Conservation (phyloP, 2,113 vertebrate species). For the Ramphastos sulfuratus region DNA sequence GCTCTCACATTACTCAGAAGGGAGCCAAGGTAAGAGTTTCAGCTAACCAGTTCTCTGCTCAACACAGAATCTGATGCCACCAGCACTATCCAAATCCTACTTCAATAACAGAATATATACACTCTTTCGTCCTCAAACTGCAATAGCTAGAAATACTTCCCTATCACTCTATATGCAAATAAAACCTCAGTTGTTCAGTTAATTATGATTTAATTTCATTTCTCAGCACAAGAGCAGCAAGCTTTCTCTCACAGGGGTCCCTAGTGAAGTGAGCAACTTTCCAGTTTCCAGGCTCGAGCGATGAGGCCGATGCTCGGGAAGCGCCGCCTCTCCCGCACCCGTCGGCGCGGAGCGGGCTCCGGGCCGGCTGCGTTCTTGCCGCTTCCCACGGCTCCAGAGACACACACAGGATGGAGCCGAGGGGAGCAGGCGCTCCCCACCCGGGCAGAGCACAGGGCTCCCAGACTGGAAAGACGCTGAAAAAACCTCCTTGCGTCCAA, state of each 20-base stretch:
- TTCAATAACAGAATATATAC: rapidly evolving
- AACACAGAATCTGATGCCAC: not conserved
- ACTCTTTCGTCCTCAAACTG: not conserved
- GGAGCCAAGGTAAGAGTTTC: not conserved
- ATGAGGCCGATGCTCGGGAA: not conserved
- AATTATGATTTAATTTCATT: not conserved
- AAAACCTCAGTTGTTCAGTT: too few species aligned
- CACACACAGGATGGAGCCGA: too few species aligned
- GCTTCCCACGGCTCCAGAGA: not conserved
- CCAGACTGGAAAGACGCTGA: not conserved
- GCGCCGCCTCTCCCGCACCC: not conserved
- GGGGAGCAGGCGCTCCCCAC: not conserved
- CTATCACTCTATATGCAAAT: rapidly evolving
- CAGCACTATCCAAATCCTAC: not conserved
- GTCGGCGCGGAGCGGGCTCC: not conserved
- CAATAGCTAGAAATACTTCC: not conserved
- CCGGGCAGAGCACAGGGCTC: not conserved
- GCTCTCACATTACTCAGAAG: rapidly evolving
- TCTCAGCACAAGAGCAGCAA: not conserved
- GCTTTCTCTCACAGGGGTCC: not conserved
- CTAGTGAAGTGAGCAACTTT: not conserved
- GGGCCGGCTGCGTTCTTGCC: not conserved
- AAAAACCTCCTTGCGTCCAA: not conserved
- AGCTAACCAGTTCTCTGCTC: not conserved
- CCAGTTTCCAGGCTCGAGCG: rapidly evolving